Percentiles rank a stretch among this genome's conserved stretches.
Evolutionary conservation across 2,888 invertebrate species (phyloP).

Genomic region (Ectemnius continuus): DNA sequence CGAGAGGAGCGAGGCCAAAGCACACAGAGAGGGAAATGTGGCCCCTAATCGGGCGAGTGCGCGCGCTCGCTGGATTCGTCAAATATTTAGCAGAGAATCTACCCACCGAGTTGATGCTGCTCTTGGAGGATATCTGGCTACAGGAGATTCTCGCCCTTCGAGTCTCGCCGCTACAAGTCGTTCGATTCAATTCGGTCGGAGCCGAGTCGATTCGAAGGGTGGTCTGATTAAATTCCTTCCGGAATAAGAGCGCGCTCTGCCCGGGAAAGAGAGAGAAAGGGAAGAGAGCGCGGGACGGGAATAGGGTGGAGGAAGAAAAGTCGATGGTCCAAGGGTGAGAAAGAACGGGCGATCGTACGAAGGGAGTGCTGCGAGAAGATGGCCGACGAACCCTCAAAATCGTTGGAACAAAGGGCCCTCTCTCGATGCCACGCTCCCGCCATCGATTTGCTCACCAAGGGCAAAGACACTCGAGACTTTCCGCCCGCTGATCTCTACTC

Average conservation of each 20-base stretch:
- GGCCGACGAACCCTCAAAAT: conserved; percentile 51
- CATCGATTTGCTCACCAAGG: conserved; percentile 29
- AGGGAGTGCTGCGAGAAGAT: conserved; percentile 32
- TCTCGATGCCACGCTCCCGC: conserved; percentile 25
- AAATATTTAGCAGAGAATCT: conserved; percentile 50
- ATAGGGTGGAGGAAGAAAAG: too few species aligned
- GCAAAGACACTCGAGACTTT: conserved; percentile 25
- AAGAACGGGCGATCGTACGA: conserved; percentile 13
- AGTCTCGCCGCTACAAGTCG: conserved; percentile 38
- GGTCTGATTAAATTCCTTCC: conserved; percentile 63
- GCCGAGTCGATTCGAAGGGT: conserved; percentile 55
- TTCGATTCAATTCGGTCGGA: conserved; percentile 58
- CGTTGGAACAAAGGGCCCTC: conserved; percentile 39
- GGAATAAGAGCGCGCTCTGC: conserved; percentile 37
- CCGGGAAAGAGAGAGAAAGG: neutral
- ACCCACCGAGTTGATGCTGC: conserved; percentile 33
- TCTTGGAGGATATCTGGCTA: neutral
- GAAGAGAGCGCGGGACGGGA: neutral
- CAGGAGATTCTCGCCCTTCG: conserved; percentile 41
- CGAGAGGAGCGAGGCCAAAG: neutral
- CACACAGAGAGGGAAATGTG: neutral
- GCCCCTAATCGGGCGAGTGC: neutral
- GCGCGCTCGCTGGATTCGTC: conserved; percentile 13
- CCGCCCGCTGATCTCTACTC: conserved; percentile 16
- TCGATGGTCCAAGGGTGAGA: neutral